phyloP scores from a whole-genome alignment of 1,140 invertebrate genomes.

The Calosoma granatense region DNA sequence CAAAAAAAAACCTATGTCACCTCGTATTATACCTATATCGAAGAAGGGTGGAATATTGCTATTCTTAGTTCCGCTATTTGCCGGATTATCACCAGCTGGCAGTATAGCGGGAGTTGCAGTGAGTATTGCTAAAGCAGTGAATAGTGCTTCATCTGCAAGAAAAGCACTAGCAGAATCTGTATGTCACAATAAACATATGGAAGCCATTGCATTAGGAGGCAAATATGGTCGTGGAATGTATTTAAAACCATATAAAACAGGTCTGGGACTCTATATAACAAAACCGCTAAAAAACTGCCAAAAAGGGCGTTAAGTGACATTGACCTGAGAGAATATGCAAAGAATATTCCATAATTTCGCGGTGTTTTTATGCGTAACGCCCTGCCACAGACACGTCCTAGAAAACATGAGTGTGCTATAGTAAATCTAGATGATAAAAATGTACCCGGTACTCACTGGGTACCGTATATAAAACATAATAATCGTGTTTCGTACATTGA shows the following conservation, averaged over 20 bases:
- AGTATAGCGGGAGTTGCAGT: slow-evolving; percentile 25
- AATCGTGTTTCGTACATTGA: slow-evolving; percentile 20
- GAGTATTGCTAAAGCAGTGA: slow-evolving; percentile 28
- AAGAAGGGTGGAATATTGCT: slow-evolving; percentile 31
- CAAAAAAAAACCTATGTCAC: slow-evolving; percentile 17
- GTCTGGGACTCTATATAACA: slow-evolving; percentile 12
- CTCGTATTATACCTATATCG: slow-evolving; percentile 27
- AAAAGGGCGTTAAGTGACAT: slow-evolving; percentile 19
- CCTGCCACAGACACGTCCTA: slow-evolving; percentile 16
- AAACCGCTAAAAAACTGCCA: slow-evolving; percentile 25
- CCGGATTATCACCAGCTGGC: slow-evolving; percentile 30
- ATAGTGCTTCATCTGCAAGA: slow-evolving; percentile 25
- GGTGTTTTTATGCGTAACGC: slow-evolving; percentile 28
- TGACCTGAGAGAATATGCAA: slow-evolving; percentile 21
- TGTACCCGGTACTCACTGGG: slow-evolving; percentile 24
- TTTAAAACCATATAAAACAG: slow-evolving; percentile 30
- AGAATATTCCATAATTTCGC: slow-evolving; percentile 25
- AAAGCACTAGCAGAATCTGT: slow-evolving; percentile 24
- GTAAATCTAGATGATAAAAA: slow-evolving; percentile 20
- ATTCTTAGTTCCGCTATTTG: slow-evolving; percentile 30
- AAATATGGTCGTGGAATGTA: slow-evolving; percentile 24
- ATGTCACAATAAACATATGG: slow-evolving; percentile 29
- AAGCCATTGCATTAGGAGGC: slow-evolving; percentile 24
- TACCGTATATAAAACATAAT: slow-evolving; percentile 23
- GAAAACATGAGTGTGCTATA: slow-evolving; percentile 23